Conservation (phyloP, 2,797 vertebrate genomes). For the Silurus lanzhouensis region DNA sequence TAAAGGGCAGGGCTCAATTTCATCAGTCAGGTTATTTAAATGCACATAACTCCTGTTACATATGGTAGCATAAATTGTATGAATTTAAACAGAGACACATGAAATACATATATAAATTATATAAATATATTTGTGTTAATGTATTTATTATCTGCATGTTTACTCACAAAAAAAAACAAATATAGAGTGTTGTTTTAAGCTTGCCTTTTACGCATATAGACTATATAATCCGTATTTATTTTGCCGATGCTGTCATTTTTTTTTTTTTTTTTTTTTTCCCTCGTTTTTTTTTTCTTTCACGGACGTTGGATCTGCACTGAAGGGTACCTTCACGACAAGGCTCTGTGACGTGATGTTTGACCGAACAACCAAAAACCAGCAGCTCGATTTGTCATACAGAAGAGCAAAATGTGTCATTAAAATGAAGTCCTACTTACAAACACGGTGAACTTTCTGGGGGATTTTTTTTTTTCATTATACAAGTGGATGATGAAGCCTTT, state of each 20-base stretch:
- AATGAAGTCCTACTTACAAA: neutral
- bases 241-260: slow-evolving; percentile 55
- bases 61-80: slow-evolving; percentile 76
- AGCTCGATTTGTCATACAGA: slow-evolving; percentile 44
- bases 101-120: slow-evolving; percentile 58
- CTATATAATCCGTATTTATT: slow-evolving; percentile 65
- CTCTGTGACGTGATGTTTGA: slow-evolving; percentile 39
- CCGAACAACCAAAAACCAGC: slow-evolving; percentile 54
- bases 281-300: slow-evolving; percentile 34
- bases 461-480: slow-evolving; percentile 18
- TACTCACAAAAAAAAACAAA: slow-evolving; percentile 68
- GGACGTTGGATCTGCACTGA: slow-evolving; percentile 46
- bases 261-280: neutral
- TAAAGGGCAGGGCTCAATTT: slow-evolving; percentile 53
- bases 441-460: neutral
- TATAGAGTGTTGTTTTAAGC: slow-evolving; percentile 73
- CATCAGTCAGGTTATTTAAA: slow-evolving; percentile 62
- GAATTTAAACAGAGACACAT: slow-evolving; percentile 62
- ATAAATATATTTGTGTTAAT: slow-evolving; percentile 70
- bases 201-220: slow-evolving; percentile 66
- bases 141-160: slow-evolving; percentile 75
- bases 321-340: slow-evolving; percentile 37
- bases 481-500: slow-evolving; percentile 27
- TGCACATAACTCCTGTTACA: slow-evolving; percentile 71
- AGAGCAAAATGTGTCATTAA: slow-evolving; percentile 10